A percentile compares a stretch with the other conserved stretches of the same genome.
phyloP scores from a whole-genome alignment of 2,797 vertebrate species.

The Synanceia verrucosa region DNA sequence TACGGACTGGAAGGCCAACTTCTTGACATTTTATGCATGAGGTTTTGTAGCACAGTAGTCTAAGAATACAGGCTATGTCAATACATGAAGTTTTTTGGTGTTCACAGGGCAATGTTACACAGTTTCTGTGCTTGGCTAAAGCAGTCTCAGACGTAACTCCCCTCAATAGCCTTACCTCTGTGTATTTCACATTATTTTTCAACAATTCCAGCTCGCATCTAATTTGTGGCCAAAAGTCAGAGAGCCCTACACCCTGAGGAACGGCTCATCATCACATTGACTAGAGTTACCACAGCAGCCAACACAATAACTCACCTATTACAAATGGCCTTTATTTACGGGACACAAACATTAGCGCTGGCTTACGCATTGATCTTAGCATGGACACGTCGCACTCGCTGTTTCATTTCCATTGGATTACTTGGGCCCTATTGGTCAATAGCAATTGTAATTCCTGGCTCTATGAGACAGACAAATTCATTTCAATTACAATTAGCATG shows the following conservation, averaged over 20 bases:
- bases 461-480: conserved; percentile 77
- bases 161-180: conserved; percentile 26
- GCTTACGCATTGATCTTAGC: conserved; percentile 64
- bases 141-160: conserved; percentile 30
- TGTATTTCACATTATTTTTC: conserved; percentile 37
- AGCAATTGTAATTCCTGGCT: conserved; percentile 74
- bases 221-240: conserved; percentile 43
- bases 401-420: conserved; percentile 70
- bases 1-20: conserved; percentile 9
- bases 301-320: conserved; percentile 41
- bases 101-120: conserved; percentile 13
- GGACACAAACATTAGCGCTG: conserved; percentile 25
- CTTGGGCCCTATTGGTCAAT: conserved; percentile 71
- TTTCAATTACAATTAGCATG: conserved; percentile 86
- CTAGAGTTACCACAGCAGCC: conserved; percentile 13
- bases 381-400: conserved; percentile 36
- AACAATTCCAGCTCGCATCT: conserved; percentile 21
- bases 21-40: conserved; percentile 20
- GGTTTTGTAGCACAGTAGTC: conserved; percentile 15
- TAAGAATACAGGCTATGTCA: conserved; percentile 9
- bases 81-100: conserved; percentile 15
- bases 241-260: conserved; percentile 2
- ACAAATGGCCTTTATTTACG: conserved; percentile 42
- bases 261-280: conserved; percentile 22
- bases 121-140: conserved; percentile 8